Conservation (phyloP, 2,888 invertebrate genomes). For the Megalurothrips usitatus region DNA sequence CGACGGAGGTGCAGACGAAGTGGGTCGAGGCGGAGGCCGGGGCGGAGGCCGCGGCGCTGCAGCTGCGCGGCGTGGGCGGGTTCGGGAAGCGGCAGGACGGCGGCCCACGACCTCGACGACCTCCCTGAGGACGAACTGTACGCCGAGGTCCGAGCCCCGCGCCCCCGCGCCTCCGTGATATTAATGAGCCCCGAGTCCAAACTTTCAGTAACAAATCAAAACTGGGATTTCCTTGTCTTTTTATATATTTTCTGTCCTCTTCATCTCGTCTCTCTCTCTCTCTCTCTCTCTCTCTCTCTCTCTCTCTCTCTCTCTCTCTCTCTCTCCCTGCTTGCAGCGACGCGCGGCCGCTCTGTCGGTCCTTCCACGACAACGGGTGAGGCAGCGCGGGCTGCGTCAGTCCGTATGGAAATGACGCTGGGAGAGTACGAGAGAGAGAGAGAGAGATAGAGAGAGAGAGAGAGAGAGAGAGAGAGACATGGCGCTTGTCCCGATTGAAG, state of each 20-base stretch:
- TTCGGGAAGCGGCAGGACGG: not conserved
- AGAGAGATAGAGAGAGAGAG: not conserved
- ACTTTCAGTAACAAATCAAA: slow-evolving; percentile 11
- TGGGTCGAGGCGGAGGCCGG: too few species aligned
- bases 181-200: slow-evolving; percentile 11
- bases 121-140: too few species aligned
- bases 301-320: not conserved
- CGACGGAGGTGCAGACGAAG: too few species aligned
- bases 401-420: not conserved
- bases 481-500: not conserved
- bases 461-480: not conserved
- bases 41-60: too few species aligned
- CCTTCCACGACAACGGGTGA: not conserved
- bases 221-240: not conserved
- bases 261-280: not conserved
- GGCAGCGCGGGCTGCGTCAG: not conserved
- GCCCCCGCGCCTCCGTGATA: not conserved
- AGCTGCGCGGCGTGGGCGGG: not conserved
- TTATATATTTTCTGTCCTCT: not conserved
- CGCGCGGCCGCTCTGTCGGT: not conserved
- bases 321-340: not conserved
- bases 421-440: not conserved
- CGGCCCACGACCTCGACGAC: too few species aligned
- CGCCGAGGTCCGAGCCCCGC: too few species aligned
- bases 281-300: not conserved